phyloP scores from a whole-genome alignment of 2,113 vertebrate species.

The Maccullochella peelii region DNA sequence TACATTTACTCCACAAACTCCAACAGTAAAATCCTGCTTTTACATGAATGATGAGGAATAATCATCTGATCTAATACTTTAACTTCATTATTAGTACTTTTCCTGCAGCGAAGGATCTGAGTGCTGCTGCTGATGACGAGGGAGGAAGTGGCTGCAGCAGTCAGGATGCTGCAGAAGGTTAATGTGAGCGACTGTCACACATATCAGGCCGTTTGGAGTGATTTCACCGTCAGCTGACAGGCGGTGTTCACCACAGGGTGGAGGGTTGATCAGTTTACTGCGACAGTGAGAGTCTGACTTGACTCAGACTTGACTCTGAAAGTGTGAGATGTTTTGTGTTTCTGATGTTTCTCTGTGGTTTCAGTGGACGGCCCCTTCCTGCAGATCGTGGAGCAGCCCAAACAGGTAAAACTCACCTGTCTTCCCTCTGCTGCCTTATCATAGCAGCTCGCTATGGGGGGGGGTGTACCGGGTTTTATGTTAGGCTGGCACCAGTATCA shows the following conservation, averaged over 20 bases:
- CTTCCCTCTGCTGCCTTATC: background rate
- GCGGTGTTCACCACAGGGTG: background rate
- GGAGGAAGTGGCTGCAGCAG: background rate
- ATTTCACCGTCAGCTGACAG: background rate
- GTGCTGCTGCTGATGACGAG: background rate
- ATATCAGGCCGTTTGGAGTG: background rate
- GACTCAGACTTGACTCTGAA: background rate
- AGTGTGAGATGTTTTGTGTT: background rate
- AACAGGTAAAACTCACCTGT: conserved; percentile 86
- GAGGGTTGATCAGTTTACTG: background rate
- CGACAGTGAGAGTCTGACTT: too few species aligned
- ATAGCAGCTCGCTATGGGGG: too few species aligned
- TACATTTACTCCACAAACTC: too few species aligned
- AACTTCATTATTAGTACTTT: too few species aligned
- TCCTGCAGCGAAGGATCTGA: background rate
- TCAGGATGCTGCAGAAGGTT: background rate
- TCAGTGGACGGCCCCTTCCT: conserved; percentile 89
- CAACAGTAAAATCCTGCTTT: too few species aligned
- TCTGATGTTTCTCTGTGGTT: conserved; percentile 39
- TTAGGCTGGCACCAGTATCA: too few species aligned
- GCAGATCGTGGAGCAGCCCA: conserved; percentile 91
- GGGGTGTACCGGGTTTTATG: too few species aligned
- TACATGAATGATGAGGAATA: too few species aligned
- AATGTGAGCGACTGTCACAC: background rate
- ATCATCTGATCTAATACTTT: too few species aligned